Evolutionary conservation across 2,888 invertebrate genomes (phyloP).

Genomic region (Drosophila melanosoma): DNA sequence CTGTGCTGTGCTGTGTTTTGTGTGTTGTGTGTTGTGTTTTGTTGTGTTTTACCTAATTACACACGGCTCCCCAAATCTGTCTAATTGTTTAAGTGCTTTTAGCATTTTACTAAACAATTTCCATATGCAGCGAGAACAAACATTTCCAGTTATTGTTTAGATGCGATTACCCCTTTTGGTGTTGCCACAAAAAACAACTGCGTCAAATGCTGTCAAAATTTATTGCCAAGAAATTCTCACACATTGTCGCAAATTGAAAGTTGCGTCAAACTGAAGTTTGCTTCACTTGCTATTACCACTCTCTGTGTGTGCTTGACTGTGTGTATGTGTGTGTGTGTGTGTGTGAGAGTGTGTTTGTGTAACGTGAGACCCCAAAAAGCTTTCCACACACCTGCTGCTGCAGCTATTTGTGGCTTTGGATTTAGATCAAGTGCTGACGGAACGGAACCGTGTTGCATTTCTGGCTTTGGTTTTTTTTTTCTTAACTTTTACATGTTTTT

Average conservation of each 20-base stretch:
- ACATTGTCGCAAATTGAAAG: slow-evolving; percentile 75
- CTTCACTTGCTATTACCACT: slow-evolving; percentile 20
- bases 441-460: slow-evolving; percentile 48
- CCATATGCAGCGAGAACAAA: slow-evolving; percentile 51
- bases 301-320: slow-evolving; percentile 54
- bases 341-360: slow-evolving; percentile 67
- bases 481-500: background rate
- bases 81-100: slow-evolving; percentile 79
- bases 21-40: slow-evolving; percentile 55
- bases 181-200: slow-evolving; percentile 40
- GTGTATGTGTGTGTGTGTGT: slow-evolving; percentile 66
- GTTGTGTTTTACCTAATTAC: slow-evolving; percentile 75
- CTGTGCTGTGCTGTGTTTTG: slow-evolving; percentile 50
- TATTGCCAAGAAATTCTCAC: slow-evolving; percentile 78
- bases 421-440: slow-evolving; percentile 39
- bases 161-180: slow-evolving; percentile 23
- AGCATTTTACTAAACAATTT: slow-evolving; percentile 75
- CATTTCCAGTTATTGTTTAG: slow-evolving; percentile 50
- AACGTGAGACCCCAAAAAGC: slow-evolving; percentile 66
- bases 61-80: slow-evolving; percentile 57
- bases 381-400: slow-evolving; percentile 46
- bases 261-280: slow-evolving; percentile 32
- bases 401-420: slow-evolving; percentile 44
- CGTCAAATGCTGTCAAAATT: slow-evolving; percentile 66
- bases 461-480: slow-evolving; percentile 31